These are phyloP conservation scores for Cromileptes altivelis DNA, from an alignment of 2,113 vertebrate genomes.

Conservation along the genomic window DNA sequence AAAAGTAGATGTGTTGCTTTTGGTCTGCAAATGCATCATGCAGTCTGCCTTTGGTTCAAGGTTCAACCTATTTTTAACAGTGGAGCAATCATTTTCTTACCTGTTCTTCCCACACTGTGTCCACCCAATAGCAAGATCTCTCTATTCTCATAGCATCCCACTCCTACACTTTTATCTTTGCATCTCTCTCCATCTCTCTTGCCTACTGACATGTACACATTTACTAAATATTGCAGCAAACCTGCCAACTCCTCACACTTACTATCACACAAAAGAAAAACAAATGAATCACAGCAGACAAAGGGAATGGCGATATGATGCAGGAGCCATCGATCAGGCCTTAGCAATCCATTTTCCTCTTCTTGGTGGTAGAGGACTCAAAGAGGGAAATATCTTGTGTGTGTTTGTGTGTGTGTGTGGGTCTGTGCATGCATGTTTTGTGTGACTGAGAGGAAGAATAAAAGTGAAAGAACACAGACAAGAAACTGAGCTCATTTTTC, in stretches of 20 bases:
- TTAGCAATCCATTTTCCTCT: conserved; percentile 70
- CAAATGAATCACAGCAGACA: conserved; percentile 73
- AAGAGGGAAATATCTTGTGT: conserved; percentile 43
- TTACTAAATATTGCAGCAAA: conserved; percentile 69
- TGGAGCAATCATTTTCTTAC: conserved; percentile 59
- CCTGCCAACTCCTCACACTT: conserved; percentile 69
- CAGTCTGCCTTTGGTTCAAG: conserved; percentile 29
- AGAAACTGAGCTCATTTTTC: conserved; percentile 20
- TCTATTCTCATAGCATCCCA: conserved; percentile 61
- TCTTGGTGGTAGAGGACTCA: conserved; percentile 68
- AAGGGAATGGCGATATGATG: conserved; percentile 69
- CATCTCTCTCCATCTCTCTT: conserved; percentile 54
- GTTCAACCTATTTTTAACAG: conserved; percentile 56
- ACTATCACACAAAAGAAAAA: conserved; percentile 50
- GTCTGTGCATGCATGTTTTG: conserved; percentile 5
- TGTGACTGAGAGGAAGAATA: conserved; percentile 18
- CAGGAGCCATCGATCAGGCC: conserved; percentile 70
- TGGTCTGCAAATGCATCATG: conserved; percentile 11
- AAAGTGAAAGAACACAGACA: conserved; percentile 26
- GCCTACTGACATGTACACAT: conserved; percentile 57
- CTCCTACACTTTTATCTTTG: conserved; percentile 57
- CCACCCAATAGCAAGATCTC: conserved; percentile 59
- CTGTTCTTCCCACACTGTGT: conserved; percentile 71
- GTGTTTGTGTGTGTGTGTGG: conserved; percentile 39
- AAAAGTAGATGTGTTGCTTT: not conserved